phyloP scores from a whole-genome alignment of 2,888 invertebrate species.

The Seira musarum region DNA sequence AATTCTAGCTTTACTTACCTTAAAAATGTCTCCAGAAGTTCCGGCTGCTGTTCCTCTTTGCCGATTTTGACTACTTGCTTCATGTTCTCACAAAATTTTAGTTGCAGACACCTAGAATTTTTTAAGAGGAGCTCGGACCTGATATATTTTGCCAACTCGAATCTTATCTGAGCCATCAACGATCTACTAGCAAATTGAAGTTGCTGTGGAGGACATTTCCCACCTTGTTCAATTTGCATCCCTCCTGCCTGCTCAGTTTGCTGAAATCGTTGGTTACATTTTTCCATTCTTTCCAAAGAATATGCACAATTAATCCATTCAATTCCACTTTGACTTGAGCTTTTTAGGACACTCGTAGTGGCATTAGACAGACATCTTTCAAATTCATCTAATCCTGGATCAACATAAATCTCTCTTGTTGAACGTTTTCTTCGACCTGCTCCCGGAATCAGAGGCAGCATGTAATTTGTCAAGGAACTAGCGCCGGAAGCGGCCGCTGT shows the following conservation, averaged over 20 bases:
- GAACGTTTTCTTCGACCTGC: conserved; percentile 42
- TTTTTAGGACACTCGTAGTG: not conserved
- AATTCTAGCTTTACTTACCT: conserved; percentile 23
- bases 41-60: not conserved
- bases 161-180: conserved; percentile 35
- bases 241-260: not conserved
- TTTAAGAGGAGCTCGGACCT: conserved; percentile 58
- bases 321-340: not conserved
- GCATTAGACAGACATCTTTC: conserved; percentile 40
- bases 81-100: conserved; percentile 65
- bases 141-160: conserved; percentile 62
- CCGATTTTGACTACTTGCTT: conserved; percentile 27
- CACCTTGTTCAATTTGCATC: not conserved
- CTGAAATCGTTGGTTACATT: not conserved
- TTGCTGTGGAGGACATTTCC: conserved; percentile 19
- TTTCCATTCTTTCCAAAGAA: conserved; percentile 31
- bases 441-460: conserved; percentile 50
- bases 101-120: conserved; percentile 68
- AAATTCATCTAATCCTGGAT: conserved; percentile 33
- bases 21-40: conserved; percentile 26
- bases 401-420: not conserved
- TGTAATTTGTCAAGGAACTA: conserved; percentile 51
- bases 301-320: conserved; percentile 43
- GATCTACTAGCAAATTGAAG: conserved; percentile 2
- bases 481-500: conserved; percentile 44